These are phyloP conservation scores for Argopecten irradians DNA, from an alignment of 1,140 invertebrate genomes.

Conservation along the genomic window DNA sequence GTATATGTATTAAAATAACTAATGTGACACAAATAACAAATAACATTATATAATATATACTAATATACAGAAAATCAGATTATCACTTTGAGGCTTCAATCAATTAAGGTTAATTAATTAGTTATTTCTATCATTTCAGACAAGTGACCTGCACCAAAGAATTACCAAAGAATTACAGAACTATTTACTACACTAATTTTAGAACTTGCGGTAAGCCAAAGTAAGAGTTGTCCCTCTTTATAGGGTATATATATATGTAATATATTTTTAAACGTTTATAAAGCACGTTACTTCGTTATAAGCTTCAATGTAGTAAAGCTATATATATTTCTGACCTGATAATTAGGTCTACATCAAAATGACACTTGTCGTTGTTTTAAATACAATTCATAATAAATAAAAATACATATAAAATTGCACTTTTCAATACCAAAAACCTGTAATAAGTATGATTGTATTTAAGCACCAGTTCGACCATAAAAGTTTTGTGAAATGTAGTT, in stretches of 20 bases:
- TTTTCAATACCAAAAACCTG: neutral
- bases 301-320: neutral
- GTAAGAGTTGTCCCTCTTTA: neutral
- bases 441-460: neutral
- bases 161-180: neutral
- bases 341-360: neutral
- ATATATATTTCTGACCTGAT: neutral
- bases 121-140: neutral
- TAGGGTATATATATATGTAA: neutral
- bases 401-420: constrained; percentile 12
- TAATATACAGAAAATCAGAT: neutral
- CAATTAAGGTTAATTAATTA: no score
- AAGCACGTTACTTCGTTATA: neutral
- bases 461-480: neutral
- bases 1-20: neutral
- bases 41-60: neutral
- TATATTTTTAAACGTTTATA: neutral
- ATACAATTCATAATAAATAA: neutral
- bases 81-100: neutral
- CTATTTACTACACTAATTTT: neutral
- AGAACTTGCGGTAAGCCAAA: neutral
- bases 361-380: constrained; percentile 10
- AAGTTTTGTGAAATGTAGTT: neutral
- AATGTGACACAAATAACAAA: neutral
- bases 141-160: constrained; percentile 20